A percentile compares a stretch with the other conserved stretches of the same genome.
phyloP scores from a whole-genome alignment of 2,888 invertebrate genomes.

The Protonemura montana region DNA sequence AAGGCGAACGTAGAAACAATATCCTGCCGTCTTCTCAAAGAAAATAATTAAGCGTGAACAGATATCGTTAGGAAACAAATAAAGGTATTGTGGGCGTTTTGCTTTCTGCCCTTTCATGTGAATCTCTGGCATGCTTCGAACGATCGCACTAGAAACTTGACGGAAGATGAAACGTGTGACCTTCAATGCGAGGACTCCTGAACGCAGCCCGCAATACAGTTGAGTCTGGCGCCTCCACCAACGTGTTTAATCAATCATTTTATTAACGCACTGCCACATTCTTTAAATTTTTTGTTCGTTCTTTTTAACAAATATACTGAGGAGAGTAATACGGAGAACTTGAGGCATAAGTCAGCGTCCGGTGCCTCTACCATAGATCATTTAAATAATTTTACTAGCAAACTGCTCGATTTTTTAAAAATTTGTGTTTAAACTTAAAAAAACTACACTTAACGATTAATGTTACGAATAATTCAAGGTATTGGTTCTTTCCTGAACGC shows the following conservation, averaged over 20 bases:
- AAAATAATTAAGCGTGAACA: neutral
- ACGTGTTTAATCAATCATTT: neutral
- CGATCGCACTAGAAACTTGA: neutral
- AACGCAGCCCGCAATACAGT: neutral
- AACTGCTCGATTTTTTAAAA: no score
- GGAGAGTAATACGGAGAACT: no score
- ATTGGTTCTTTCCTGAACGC: neutral
- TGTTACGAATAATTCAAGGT: no score
- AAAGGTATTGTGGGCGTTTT: neutral
- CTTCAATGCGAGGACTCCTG: neutral
- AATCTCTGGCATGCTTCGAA: neutral
- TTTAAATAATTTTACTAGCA: no score
- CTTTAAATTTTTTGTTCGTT: no score
- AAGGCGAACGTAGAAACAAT: neutral
- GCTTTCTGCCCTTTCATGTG: neutral
- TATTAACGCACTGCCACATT: no score
- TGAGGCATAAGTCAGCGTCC: no score
- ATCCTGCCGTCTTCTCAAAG: conserved; percentile 7
- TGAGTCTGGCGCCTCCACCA: neutral
- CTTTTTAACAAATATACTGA: no score
- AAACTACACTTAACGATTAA: no score
- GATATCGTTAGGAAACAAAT: neutral
- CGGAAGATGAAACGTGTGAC: neutral
- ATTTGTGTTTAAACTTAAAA: no score
- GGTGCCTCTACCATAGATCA: no score